A percentile compares a stretch with the other conserved stretches of the same genome.
Evolutionary conservation across 2,797 vertebrate genomes (phyloP).

Genomic region (Ispidina lecontei): DNA sequence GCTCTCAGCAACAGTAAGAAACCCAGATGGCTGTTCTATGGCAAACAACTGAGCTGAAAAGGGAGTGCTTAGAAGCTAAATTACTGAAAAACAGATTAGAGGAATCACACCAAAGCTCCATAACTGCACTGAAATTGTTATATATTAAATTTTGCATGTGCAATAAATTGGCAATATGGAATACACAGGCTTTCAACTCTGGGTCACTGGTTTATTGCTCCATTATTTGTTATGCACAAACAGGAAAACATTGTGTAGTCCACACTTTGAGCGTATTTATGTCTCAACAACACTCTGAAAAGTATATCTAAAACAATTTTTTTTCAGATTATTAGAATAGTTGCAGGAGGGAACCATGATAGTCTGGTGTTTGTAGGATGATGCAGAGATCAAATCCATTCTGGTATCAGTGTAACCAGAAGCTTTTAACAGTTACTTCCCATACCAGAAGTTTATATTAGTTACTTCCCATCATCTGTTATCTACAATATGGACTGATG

Average conservation of each 20-base stretch:
- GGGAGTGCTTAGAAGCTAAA: background rate
- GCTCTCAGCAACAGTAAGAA: background rate
- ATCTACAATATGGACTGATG: background rate
- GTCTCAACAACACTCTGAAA: background rate
- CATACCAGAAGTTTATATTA: background rate
- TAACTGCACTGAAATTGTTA: slow-evolving; percentile 9
- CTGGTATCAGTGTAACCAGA: background rate
- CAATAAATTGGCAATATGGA: background rate
- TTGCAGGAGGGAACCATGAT: background rate
- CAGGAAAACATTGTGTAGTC: slow-evolving; percentile 32
- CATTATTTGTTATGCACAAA: slow-evolving; percentile 35
- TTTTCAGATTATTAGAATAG: slow-evolving; percentile 46
- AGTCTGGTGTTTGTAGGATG: background rate
- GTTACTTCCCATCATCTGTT: background rate
- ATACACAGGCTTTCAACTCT: slow-evolving; percentile 23
- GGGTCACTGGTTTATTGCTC: slow-evolving; percentile 27
- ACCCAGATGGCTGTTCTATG: background rate
- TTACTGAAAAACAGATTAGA: background rate
- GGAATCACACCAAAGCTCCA: background rate
- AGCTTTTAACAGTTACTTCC: background rate
- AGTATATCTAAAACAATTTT: background rate
- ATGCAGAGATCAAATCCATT: background rate
- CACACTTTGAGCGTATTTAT: slow-evolving; percentile 19
- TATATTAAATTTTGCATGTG: slow-evolving; percentile 11
- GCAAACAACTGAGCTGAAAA: background rate